These are phyloP conservation scores for Laupala kohalensis DNA, from an alignment of 1,140 invertebrate species.

Conservation along the genomic window DNA sequence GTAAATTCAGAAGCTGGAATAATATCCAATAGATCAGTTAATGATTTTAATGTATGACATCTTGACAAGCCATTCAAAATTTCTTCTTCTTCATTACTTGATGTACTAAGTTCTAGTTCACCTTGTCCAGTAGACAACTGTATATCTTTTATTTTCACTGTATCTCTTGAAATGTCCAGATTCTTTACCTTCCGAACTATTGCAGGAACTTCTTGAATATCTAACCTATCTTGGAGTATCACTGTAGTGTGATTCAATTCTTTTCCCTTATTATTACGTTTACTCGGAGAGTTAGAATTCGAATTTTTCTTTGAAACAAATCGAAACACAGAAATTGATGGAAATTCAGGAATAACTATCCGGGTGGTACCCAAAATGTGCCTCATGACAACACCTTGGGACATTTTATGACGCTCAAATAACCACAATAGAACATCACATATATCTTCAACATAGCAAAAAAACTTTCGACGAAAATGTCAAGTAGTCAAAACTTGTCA, in stretches of 20 bases:
- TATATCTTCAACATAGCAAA: neutral
- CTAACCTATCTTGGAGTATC: constrained; percentile 48
- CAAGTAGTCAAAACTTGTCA: too few species aligned
- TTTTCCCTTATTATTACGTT: constrained; percentile 1
- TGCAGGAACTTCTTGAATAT: constrained; percentile 53
- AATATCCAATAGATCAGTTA: constrained; percentile 28
- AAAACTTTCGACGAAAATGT: too few species aligned
- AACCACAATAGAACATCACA: neutral
- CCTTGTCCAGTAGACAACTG: neutral
- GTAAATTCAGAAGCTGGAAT: constrained; percentile 35
- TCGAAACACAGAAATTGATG: neutral
- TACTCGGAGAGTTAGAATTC: neutral
- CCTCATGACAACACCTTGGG: neutral
- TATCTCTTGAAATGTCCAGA: neutral
- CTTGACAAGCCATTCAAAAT: constrained; percentile 27
- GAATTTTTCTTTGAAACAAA: neutral
- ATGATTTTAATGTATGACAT: constrained; percentile 21
- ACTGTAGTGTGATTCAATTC: constrained; percentile 36
- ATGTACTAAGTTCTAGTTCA: neutral
- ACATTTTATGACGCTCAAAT: neutral
- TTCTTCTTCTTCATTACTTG: constrained; percentile 24
- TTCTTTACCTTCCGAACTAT: constrained; percentile 41
- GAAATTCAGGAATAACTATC: neutral
- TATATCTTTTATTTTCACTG: neutral
- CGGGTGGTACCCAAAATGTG: neutral